These are phyloP conservation scores for Chelonoidis abingdonii DNA, from an alignment of 2,113 vertebrate species.

Conservation along the genomic window DNA sequence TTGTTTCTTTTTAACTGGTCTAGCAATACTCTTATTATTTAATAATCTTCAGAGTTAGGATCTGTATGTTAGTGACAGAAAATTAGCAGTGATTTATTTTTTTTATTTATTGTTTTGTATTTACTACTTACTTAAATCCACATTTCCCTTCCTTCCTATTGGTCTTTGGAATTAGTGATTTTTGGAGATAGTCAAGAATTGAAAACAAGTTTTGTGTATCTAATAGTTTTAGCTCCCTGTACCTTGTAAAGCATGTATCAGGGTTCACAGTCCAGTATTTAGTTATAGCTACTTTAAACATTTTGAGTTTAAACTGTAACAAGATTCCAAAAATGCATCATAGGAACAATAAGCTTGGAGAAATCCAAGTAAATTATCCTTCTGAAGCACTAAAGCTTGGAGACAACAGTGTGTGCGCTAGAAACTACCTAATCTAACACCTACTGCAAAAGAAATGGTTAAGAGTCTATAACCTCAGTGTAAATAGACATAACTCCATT, in stretches of 20 bases:
- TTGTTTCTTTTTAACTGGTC: not conserved
- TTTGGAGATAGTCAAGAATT: not conserved
- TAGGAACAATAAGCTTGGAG: not conserved
- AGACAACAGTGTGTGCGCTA: not conserved
- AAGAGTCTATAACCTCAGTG: not conserved
- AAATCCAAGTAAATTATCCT: not conserved
- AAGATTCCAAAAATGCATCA: slow-evolving; percentile 5
- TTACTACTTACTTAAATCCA: not conserved
- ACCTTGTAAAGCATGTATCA: not conserved
- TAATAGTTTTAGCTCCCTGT: not conserved
- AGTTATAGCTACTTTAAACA: not conserved
- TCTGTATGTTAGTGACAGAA: not conserved
- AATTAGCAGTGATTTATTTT: not conserved
- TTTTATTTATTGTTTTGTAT: not conserved
- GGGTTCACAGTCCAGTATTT: not conserved
- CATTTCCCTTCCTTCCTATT: not conserved
- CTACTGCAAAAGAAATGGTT: too few species aligned
- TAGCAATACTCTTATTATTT: not conserved
- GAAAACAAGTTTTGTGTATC: not conserved
- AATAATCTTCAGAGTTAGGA: not conserved
- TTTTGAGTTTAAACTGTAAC: not conserved
- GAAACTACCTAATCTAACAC: not conserved
- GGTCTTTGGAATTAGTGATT: not conserved
- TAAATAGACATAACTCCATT: not conserved
- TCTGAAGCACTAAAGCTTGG: not conserved